Conservation (phyloP, 2,888 invertebrate genomes). For the Amorpha juglandis region DNA sequence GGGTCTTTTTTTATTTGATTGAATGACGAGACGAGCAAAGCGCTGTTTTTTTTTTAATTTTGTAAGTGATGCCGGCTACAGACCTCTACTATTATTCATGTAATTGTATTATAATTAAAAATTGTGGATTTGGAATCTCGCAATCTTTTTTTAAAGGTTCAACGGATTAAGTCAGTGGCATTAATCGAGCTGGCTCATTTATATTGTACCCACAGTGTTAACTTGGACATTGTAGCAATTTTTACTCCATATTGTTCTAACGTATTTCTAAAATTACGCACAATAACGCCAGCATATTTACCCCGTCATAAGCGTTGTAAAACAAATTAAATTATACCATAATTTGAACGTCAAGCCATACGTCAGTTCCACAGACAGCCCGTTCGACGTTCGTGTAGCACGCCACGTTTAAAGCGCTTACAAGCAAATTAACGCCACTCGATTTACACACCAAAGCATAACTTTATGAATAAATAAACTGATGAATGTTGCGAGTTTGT, state of each 20-base stretch:
- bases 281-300: background rate
- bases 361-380: background rate
- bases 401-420: slow-evolving; percentile 9
- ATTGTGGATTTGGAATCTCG: too few relatives aligned
- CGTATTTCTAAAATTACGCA: background rate
- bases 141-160: too few relatives aligned
- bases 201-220: too few relatives aligned
- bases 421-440: slow-evolving; percentile 17
- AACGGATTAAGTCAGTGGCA: too few relatives aligned
- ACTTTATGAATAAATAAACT: slow-evolving; percentile 16
- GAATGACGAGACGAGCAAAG: too few relatives aligned
- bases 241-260: background rate
- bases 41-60: too few relatives aligned
- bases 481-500: background rate
- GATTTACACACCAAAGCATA: slow-evolving; percentile 19
- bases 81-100: too few relatives aligned
- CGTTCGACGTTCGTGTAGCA: slow-evolving; percentile 3
- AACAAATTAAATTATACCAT: slow-evolving; percentile 17
- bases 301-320: background rate
- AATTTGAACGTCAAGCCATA: background rate
- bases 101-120: too few relatives aligned
- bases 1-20: too few relatives aligned
- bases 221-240: too few relatives aligned
- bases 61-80: too few relatives aligned
- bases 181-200: too few relatives aligned